Conservation (phyloP, 1,140 invertebrate species). For the Globodera rostochiensis region DNA sequence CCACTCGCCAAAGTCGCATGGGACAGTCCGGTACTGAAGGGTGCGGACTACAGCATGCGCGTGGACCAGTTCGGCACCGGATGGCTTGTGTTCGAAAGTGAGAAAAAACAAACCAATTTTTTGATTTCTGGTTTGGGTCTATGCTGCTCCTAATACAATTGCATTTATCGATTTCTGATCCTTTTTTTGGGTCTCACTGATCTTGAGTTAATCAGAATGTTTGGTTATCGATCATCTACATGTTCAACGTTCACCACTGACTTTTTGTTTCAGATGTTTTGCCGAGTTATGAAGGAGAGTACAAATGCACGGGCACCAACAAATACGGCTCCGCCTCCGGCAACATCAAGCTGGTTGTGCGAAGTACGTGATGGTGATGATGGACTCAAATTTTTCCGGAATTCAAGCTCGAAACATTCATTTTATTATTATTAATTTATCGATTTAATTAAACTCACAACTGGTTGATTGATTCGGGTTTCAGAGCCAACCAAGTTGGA, state of each 20-base stretch:
- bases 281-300: slow-evolving; percentile 69
- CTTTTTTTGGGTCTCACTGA: no score
- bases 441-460: not conserved
- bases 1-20: slow-evolving; percentile 91
- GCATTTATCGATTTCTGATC: no score
- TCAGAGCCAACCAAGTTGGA: slow-evolving; percentile 58
- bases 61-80: slow-evolving; percentile 72
- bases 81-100: slow-evolving; percentile 72
- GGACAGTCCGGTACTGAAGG: slow-evolving; percentile 70
- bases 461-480: slow-evolving; percentile 29
- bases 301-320: slow-evolving; percentile 60
- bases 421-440: not conserved
- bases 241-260: slow-evolving; percentile 73
- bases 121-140: slow-evolving; percentile 39
- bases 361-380: slow-evolving; percentile 44
- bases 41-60: slow-evolving; percentile 41
- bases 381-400: not conserved
- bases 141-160: no score
- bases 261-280: slow-evolving; percentile 74
- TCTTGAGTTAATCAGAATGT: no score
- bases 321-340: slow-evolving; percentile 61
- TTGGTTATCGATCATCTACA: slow-evolving; percentile 74
- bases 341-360: slow-evolving; percentile 49
- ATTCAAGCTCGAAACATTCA: not conserved
- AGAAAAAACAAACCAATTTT: slow-evolving; percentile 70